Base-by-base conservation (phyloP, 2,113 vertebrate genomes). In the Nannobrachium achirus region DNA sequence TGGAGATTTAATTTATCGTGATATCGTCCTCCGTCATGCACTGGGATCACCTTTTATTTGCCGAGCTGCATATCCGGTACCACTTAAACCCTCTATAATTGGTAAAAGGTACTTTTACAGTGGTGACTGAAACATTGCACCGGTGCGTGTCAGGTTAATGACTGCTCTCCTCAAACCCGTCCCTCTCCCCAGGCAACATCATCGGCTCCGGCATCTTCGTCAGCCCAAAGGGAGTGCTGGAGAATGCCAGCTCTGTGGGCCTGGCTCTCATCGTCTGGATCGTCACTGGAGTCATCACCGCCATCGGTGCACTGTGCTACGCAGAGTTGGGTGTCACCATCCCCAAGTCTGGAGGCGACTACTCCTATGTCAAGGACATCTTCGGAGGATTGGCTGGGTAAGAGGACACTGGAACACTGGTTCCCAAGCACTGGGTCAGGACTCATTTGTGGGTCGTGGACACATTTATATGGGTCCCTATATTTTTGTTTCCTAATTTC, bases 151-250 rank as follows among this genome's bases (percentile, higher is more conserved):
- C 44, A 48, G 14, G 48, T 1, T 39, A 38, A 42, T 66, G 20
- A 66, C 13, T 0, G 2, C 25, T 8, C 6, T 33, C 66, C 67
- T 65, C 8, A 73, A 49, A 0, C 46, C 18, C 2, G 59, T 25
- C 16, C 11, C 57, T 8, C 46, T 44, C 71, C 8, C 4, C 75
- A 97, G 96, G 96, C 67, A 97, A 96, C 88, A 97, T 97, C 56
- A 96, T 97, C 0, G 96, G 96, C 71, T 97, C 95, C 0, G 96
- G 96, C 57, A 97, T 97, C 89, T 97, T 97, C 42, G 95, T 97
- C 63, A 97, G 95, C 0, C 96, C 96, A 0, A 97, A 97, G 80
- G 96, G 96, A 0, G 95, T 97, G 69, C 60, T 97, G 91, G 95
- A 96, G 86, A 95, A 97, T 0, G 95, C 94, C 0, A 95, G 95